These are phyloP conservation scores for Temnopleurus reevesii DNA, from an alignment of 53 echinoderm and acorn worm genomes.

Conservation along the genomic window DNA sequence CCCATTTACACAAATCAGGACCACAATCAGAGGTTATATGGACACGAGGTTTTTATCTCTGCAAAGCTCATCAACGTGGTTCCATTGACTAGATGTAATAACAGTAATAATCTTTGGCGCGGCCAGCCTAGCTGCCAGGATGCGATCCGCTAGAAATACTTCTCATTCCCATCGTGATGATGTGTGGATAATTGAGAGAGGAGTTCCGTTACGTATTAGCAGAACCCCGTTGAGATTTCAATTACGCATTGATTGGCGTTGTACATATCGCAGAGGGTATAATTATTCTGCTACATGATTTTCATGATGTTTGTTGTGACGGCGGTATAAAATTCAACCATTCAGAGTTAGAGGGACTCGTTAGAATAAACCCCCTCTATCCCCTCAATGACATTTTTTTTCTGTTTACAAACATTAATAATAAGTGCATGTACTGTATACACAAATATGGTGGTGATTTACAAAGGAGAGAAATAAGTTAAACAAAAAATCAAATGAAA, in stretches of 20 bases:
- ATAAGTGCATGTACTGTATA: no score
- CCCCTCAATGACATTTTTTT: no score
- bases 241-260: slow-evolving; percentile 41
- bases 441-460: no score
- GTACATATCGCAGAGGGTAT: slow-evolving; percentile 5
- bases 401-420: no score
- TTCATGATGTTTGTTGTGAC: no score
- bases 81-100: slow-evolving; percentile 37
- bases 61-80: slow-evolving; percentile 41
- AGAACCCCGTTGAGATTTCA: slow-evolving; percentile 41
- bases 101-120: slow-evolving; percentile 6
- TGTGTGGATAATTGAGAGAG: slow-evolving; percentile 39
- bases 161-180: neutral
- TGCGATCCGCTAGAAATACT: neutral
- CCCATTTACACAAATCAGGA: neutral
- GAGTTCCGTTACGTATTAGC: slow-evolving; percentile 49
- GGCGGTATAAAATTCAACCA: no score
- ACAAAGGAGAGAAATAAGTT: no score
- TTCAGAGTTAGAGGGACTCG: no score
- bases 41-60: neutral
- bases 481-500: no score
- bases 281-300: neutral
- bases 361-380: no score
- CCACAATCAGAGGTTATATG: neutral
- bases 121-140: neutral